Percentiles rank a stretch among this genome's conserved stretches.
Conservation (phyloP, 2,113 vertebrate genomes). For the Candoia aspera region DNA sequence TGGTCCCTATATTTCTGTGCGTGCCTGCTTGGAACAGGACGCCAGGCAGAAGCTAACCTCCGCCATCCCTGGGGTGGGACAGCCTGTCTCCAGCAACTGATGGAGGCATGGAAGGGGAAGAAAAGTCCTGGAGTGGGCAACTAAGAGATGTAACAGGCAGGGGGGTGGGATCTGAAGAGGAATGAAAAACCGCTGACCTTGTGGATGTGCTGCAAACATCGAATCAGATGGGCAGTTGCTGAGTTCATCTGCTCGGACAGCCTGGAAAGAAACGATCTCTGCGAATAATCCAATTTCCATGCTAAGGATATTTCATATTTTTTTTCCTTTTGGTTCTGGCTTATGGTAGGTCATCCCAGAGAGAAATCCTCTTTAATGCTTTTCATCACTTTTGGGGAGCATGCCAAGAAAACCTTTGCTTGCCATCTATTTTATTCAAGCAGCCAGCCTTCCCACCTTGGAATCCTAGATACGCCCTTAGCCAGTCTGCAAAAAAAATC, state of each 20-base stretch:
- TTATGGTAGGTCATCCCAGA: neutral
- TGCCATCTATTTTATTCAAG: no score
- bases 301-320: no score
- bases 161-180: neutral
- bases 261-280: neutral
- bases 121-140: no score
- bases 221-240: slow-evolving; percentile 8
- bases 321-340: neutral
- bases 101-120: neutral
- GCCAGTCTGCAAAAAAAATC: no score
- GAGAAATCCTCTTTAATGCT: neutral
- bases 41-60: no score
- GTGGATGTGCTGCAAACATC: slow-evolving; percentile 34
- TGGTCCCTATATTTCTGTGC: no score
- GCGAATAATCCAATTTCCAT: neutral
- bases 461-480: no score
- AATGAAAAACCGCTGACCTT: neutral
- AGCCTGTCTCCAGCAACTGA: neutral
- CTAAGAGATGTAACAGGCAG: no score
- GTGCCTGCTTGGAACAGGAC: no score
- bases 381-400: neutral
- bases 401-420: neutral
- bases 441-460: no score
- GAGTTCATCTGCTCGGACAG: slow-evolving; percentile 2
- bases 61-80: no score